Conservation (phyloP, 2,797 vertebrate species). For the Helicolenus hilgendorfi region DNA sequence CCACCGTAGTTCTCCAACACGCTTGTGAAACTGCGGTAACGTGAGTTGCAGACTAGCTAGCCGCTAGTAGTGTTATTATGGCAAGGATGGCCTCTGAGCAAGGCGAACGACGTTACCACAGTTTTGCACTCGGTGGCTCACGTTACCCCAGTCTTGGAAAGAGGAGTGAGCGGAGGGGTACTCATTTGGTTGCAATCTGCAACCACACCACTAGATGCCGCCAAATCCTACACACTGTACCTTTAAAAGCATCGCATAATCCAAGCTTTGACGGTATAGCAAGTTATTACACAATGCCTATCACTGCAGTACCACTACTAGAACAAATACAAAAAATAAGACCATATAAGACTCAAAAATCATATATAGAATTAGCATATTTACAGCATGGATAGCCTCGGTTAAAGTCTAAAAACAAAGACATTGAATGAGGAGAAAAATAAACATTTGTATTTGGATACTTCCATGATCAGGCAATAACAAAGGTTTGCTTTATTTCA, state of each 20-base stretch:
- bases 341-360: background rate
- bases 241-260: constrained; percentile 76
- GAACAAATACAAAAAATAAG: background rate
- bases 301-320: constrained; percentile 1
- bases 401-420: background rate
- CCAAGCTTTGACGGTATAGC: constrained; percentile 4
- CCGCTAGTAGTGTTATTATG: background rate
- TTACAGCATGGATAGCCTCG: background rate
- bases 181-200: background rate
- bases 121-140: background rate
- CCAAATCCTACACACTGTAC: background rate
- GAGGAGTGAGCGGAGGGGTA: background rate
- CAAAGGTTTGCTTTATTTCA: constrained; percentile 82
- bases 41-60: too few relatives aligned
- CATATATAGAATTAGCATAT: background rate
- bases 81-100: background rate
- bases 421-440: constrained; percentile 28
- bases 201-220: background rate
- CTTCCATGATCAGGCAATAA: constrained; percentile 33
- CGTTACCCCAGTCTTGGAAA: background rate
- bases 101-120: background rate
- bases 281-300: constrained; percentile 19
- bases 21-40: too few relatives aligned
- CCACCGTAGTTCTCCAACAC: too few relatives aligned
- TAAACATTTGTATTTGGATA: constrained; percentile 74